These are phyloP conservation scores for Podarcis muralis DNA, from an alignment of 2,113 vertebrate species.

Conservation along the genomic window DNA sequence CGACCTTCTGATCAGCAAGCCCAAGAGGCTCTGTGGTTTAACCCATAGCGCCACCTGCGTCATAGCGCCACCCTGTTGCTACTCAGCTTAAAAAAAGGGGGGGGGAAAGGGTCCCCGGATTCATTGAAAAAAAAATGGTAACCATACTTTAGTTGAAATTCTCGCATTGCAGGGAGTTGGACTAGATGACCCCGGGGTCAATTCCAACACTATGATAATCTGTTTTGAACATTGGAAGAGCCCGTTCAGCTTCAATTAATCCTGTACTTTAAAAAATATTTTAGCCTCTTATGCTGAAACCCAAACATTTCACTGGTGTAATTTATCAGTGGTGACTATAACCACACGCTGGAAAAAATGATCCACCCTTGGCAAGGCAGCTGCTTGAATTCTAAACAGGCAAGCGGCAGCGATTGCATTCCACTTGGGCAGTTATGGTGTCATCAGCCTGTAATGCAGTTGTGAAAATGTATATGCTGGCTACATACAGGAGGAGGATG, in stretches of 20 bases:
- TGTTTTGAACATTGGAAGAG: neutral
- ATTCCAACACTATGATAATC: neutral
- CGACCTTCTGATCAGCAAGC: no score
- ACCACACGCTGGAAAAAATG: neutral
- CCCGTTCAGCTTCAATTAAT: neutral
- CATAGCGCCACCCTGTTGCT: no score
- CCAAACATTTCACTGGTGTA: neutral
- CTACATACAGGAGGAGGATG: neutral
- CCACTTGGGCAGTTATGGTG: neutral
- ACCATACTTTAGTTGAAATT: no score
- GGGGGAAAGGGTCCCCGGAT: no score
- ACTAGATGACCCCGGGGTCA: no score
- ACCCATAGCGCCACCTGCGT: no score
- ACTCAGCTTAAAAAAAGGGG: no score
- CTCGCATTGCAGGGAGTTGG: no score
- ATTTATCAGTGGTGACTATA: neutral
- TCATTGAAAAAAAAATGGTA: no score
- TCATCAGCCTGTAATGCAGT: neutral
- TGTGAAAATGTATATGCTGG: neutral
- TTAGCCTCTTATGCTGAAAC: neutral
- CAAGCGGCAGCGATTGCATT: neutral
- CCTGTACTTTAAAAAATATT: neutral
- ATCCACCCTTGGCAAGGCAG: neutral
- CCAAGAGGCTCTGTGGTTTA: no score
- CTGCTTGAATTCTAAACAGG: slow-evolving; percentile 6